Evolutionary conservation across 2,113 vertebrate genomes (phyloP).

Genomic region (Sphyrna mokarran): DNA sequence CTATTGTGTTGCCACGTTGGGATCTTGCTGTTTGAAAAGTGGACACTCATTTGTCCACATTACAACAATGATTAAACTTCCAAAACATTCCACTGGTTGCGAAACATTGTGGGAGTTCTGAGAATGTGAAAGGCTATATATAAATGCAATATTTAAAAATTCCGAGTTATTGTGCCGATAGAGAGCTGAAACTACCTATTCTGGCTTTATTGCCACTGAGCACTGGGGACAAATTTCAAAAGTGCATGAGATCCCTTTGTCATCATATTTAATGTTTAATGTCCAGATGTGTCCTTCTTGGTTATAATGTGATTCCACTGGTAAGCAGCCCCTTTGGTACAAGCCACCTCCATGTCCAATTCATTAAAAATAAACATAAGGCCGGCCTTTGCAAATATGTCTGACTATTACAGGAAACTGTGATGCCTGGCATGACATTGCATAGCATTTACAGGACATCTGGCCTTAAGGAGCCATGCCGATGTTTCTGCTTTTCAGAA

Average conservation of each 20-base stretch:
- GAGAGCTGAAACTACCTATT: not conserved
- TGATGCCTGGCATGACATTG: not conserved
- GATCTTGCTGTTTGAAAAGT: too few relatives aligned
- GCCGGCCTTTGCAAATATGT: not conserved
- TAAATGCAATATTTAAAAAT: not conserved
- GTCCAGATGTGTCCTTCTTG: not conserved
- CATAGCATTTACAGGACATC: not conserved
- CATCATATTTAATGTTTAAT: not conserved
- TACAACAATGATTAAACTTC: not conserved
- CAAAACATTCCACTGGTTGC: not conserved
- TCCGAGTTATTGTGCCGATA: not conserved
- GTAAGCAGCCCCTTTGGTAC: not conserved
- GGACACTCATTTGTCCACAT: not conserved
- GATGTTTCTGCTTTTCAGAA: not conserved
- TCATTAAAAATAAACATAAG: not conserved
- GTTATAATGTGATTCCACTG: not conserved
- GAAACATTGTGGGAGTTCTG: not conserved
- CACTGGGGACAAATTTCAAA: not conserved
- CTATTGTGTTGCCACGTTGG: not conserved
- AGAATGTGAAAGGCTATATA: not conserved
- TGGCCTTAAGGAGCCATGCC: not conserved
- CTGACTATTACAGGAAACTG: not conserved
- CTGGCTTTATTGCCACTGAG: not conserved
- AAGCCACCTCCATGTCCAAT: not conserved
- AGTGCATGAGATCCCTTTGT: not conserved